phyloP scores from a whole-genome alignment of 2,113 vertebrate genomes.

The Myiozetetes cayanensis region DNA sequence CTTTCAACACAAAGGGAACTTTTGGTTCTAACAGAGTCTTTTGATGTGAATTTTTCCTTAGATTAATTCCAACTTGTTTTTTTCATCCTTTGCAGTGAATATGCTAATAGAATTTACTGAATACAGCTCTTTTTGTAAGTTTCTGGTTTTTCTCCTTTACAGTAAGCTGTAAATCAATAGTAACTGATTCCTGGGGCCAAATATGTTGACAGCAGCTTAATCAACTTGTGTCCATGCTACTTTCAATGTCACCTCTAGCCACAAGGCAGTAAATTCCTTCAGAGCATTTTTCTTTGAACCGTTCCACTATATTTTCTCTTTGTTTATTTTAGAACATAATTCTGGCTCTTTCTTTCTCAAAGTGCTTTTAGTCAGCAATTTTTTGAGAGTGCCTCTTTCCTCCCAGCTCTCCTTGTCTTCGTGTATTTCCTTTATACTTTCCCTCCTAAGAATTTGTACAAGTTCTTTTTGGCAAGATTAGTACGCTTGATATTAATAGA shows the following conservation, averaged over 20 bases:
- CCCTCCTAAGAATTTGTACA: neutral
- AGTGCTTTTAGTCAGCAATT: constrained; percentile 39
- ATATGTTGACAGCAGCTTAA: constrained; percentile 44
- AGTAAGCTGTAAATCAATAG: constrained; percentile 41
- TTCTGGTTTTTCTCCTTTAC: neutral
- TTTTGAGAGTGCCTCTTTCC: neutral
- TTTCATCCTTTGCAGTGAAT: neutral
- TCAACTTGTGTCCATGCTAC: constrained; percentile 8
- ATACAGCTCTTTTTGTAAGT: constrained; percentile 29
- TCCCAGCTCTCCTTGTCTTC: neutral
- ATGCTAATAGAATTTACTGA: constrained; percentile 48
- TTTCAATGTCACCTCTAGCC: constrained; percentile 54
- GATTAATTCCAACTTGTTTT: neutral
- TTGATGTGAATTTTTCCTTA: constrained; percentile 12
- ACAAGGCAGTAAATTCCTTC: constrained; percentile 51
- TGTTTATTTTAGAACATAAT: constrained; percentile 37
- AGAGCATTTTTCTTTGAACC: constrained; percentile 34
- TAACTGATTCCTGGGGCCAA: constrained; percentile 35
- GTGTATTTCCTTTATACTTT: constrained; percentile 6
- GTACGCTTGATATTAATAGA: neutral
- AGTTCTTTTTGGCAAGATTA: neutral
- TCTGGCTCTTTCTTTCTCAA: neutral
- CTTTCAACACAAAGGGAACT: neutral
- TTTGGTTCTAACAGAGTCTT: neutral
- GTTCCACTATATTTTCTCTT: neutral